Base-by-base conservation (phyloP, 2,888 invertebrate species). In the Drosophila falleni region DNA sequence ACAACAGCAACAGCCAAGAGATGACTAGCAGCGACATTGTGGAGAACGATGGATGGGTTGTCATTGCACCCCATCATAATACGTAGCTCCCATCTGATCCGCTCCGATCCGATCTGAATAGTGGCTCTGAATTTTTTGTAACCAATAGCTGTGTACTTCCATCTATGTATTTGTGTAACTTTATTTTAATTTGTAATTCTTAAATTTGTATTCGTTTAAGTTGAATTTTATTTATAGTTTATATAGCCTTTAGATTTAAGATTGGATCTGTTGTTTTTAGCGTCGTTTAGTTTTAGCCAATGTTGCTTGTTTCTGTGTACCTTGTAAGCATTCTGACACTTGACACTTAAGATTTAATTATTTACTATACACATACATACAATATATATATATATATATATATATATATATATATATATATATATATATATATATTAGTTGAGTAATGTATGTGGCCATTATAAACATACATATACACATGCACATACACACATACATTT, bases 41-140 rank as follows among this genome's bases (percentile, higher is more conserved):
- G 15, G 86, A 89, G 44, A 90, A 91, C 58, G 92, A 92, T 69
- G 91, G 92, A 19, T 92, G 92, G 92, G 92, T 92, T 49, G 85
- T 92, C 29, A 88, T 92, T 64, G 81, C 87, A 15, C 82, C 90
- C 16, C 90, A 91, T 66, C 80, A 88, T 47, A 91, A 91, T 54
- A 81, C 91, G 84, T 92, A 92, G 90, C 82, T 67, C 9, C 26
- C 33, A 16, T 16, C 19, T 8, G 29, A 42, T 19, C 19, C 15
- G 15, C 10, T 33, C n/a, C 9, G 15, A 41, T 31, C 19, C 31
- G 19, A 13, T 33, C 31, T 16, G 31, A 16, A 42, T 9, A 37
- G 35, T 29, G 54, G 51, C 35, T 68, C 19, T 58, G 58, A 35
- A 58, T 60, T 53, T 53, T 62, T 16, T 61, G 51, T 66, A 76